These are phyloP conservation scores for Lithophane leautieri DNA, from an alignment of 2,888 invertebrate species.

Conservation along the genomic window DNA sequence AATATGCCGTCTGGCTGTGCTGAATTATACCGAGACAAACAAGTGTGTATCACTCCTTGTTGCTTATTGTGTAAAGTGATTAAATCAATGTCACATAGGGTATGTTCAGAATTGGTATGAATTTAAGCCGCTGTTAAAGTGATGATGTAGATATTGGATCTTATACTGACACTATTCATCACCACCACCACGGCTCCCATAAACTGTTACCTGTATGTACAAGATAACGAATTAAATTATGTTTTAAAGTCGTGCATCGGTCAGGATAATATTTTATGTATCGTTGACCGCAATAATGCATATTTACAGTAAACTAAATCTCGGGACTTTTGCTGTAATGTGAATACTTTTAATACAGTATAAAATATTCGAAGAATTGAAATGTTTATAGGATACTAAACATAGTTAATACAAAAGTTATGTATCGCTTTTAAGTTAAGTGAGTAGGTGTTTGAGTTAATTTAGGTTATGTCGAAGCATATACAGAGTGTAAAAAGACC, in stretches of 20 bases:
- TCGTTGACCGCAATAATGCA: not conserved
- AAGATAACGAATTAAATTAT: not conserved
- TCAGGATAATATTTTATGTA: not conserved
- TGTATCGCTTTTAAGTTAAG: not conserved
- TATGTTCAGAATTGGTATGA: not conserved
- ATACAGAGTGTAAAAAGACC: no score
- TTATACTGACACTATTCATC: not conserved
- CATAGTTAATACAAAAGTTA: not conserved
- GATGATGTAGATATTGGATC: not conserved
- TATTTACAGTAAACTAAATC: constrained; percentile 12
- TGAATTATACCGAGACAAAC: not conserved
- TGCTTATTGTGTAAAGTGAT: not conserved
- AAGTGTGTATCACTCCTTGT: not conserved
- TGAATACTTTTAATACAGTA: not conserved
- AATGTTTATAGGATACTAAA: constrained; percentile 19
- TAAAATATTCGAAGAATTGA: not conserved
- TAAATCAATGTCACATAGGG: not conserved
- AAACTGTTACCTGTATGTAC: not conserved
- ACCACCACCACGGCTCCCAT: not conserved
- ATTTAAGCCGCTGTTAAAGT: not conserved
- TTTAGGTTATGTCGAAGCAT: not conserved
- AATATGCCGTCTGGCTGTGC: not conserved
- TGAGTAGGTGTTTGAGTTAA: not conserved
- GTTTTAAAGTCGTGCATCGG: not conserved
- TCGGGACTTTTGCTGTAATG: not conserved